Percentiles rank a stretch among this genome's conserved stretches.
Evolutionary conservation across 1,140 invertebrate genomes (phyloP).

Genomic region (Lasioglossum albipes): DNA sequence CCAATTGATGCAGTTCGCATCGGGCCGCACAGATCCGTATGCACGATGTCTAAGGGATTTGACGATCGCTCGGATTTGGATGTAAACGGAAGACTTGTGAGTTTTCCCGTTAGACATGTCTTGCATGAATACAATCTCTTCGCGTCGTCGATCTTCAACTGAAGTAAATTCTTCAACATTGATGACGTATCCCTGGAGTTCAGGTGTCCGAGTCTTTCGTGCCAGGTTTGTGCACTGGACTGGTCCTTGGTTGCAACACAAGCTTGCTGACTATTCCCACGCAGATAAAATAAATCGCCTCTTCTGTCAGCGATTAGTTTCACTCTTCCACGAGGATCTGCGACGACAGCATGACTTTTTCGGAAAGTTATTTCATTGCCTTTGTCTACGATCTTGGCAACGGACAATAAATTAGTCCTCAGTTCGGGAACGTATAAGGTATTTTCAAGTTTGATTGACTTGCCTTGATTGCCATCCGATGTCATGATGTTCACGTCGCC

Average conservation of each 20-base stretch:
- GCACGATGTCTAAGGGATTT: background rate
- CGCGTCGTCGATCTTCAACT: background rate
- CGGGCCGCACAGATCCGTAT: conserved; percentile 6
- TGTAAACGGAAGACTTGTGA: background rate
- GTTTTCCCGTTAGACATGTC: conserved; percentile 13
- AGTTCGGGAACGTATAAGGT: conserved; percentile 15
- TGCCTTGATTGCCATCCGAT: background rate
- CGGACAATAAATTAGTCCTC: conserved; percentile 30
- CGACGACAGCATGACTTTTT: background rate
- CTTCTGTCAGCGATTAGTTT: background rate
- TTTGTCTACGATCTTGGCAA: conserved; percentile 30
- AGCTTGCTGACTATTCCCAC: background rate
- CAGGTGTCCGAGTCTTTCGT: background rate
- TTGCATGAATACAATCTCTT: background rate
- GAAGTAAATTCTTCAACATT: background rate
- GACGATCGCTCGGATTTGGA: background rate
- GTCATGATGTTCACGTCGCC: background rate
- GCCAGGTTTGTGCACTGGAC: background rate
- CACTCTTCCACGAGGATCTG: background rate
- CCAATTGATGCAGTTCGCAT: background rate
- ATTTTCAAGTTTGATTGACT: conserved; percentile 9
- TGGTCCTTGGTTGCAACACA: background rate
- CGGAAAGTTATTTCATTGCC: background rate
- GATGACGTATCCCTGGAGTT: background rate
- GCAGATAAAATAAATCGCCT: conserved; percentile 42